Conservation (phyloP, 2,888 invertebrate genomes). For the Eledona agricola region DNA sequence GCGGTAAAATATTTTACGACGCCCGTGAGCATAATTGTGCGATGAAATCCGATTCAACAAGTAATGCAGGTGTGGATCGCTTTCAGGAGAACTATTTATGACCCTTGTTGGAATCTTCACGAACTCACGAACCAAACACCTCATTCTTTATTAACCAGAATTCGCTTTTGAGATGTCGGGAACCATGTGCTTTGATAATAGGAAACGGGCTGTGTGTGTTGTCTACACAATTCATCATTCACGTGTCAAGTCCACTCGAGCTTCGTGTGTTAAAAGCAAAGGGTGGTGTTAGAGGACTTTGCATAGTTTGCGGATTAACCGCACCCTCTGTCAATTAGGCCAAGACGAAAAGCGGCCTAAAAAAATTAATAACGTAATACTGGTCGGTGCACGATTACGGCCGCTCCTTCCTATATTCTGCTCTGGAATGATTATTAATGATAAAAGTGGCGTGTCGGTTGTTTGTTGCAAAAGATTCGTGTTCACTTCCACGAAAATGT, state of each 20-base stretch:
- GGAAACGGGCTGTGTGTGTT: too few species aligned
- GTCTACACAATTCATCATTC: constrained; percentile 22
- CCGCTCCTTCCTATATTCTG: constrained; percentile 20
- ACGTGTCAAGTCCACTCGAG: constrained; percentile 16
- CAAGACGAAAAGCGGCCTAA: constrained; percentile 12
- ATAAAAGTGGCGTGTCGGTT: constrained; percentile 20
- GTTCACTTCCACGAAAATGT: constrained; percentile 21
- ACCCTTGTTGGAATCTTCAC: too few species aligned
- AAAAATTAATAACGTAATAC: constrained; percentile 29
- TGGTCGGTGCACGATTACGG: constrained; percentile 11
- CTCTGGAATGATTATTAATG: constrained; percentile 30
- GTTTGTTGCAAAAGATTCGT: constrained; percentile 9
- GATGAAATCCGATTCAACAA: too few species aligned
- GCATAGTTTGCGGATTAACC: constrained; percentile 6
- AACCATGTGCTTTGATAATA: too few species aligned
- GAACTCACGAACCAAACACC: too few species aligned
- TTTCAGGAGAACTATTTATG: too few species aligned
- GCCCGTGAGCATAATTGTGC: too few species aligned
- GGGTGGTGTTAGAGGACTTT: too few species aligned
- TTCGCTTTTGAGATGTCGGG: too few species aligned
- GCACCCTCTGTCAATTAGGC: constrained; percentile 22
- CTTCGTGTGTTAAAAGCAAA: constrained; percentile 13
- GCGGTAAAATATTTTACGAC: too few species aligned
- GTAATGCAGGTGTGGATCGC: too few species aligned
- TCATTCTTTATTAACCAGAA: too few species aligned